Percentiles rank a stretch among this genome's conserved stretches.
These are phyloP conservation scores for Clunio marinus DNA, from an alignment of 2,888 invertebrate genomes.

Conservation along the genomic window DNA sequence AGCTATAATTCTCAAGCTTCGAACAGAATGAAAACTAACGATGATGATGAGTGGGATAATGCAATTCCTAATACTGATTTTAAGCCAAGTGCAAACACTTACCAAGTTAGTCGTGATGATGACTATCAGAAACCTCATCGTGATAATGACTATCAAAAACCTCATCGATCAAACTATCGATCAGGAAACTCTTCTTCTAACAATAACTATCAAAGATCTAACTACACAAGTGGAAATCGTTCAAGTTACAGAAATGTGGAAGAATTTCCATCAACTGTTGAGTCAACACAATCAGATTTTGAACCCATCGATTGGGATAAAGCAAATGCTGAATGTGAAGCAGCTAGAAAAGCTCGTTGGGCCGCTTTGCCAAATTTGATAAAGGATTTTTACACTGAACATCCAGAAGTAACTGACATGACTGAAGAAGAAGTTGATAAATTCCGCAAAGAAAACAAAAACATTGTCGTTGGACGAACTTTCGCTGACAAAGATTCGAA, in stretches of 20 bases:
- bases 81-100: no score
- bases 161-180: no score
- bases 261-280: no score
- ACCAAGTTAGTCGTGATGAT: no score
- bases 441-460: constrained; percentile 64
- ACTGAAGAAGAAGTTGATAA: constrained; percentile 58
- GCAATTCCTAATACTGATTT: no score
- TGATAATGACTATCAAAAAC: no score
- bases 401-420: constrained; percentile 65
- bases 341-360: constrained; percentile 59
- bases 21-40: not conserved
- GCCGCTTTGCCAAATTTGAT: constrained; percentile 61
- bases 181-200: no score
- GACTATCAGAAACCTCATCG: no score
- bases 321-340: constrained; percentile 54
- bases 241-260: no score
- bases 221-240: no score
- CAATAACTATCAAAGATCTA: no score
- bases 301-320: constrained; percentile 57
- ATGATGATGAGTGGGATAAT: not conserved
- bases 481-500: constrained; percentile 54
- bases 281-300: not conserved
- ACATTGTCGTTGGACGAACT: constrained; percentile 68
- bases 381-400: constrained; percentile 82
- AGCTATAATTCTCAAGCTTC: not conserved